Evolutionary conservation across 2,797 vertebrate genomes (phyloP), one percentile per base, ranked within the genome.

Genomic region (Mionectes olivaceus): DNA sequence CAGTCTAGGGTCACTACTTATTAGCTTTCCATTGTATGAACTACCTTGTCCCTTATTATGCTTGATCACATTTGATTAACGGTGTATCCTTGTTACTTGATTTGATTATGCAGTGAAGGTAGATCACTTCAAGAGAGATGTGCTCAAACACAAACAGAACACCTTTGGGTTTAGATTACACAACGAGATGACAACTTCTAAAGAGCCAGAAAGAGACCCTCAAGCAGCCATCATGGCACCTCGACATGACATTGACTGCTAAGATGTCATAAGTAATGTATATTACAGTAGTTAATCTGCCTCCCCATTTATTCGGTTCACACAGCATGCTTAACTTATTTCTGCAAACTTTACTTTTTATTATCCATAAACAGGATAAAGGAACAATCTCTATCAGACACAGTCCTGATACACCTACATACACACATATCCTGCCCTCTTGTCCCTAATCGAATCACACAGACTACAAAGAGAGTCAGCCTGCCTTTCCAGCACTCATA

Each of bases 401-500:
- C 55, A 76, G 23, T 44, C 46, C 37, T 49, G 56, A 90, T 10
- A 64, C 6, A 52, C 22, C 41, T n/a, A 24, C 23, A 4, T 25
- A 52, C 19, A 52, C 33, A 47, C 17, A 44, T 10, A 68, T 4
- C n/a, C 17, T 55, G 55, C 11, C 68, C 64, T 74, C 32, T 67
- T n/a, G 39, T 21, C 57, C 53, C 68, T 74, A 82, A 74, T 33
- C 0, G 0, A 74, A 78, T 33, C 61, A 43, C 2, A 27, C 0
- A 28, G 44, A 46, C 33, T 30, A 69, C 53, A 64, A 85, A 70
- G 47, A 43, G 75, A 87, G 22, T 9, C 15, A 75, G 65, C 39
- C 27, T 57, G 69, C 27, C 71, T 70, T 67, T 30, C 67, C 37
- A 35, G 44, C 17, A 43, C 46, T 55, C 95, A 3, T 96, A 99